These are phyloP conservation scores for Cryptoprocta ferox DNA, from an alignment of 2,797 vertebrate genomes.

Conservation along the genomic window DNA sequence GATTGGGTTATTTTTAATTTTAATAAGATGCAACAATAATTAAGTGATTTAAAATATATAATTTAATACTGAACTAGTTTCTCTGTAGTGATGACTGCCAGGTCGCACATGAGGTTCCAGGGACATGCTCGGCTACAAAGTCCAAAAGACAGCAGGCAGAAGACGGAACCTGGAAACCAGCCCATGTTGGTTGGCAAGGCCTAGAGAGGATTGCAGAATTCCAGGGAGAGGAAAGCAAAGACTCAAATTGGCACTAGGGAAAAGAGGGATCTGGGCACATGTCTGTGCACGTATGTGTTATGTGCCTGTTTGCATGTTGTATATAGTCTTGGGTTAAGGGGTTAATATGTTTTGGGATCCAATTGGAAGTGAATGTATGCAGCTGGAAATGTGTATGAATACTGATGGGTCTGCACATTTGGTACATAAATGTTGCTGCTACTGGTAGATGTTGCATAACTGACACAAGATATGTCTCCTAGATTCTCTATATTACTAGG, in stretches of 20 bases:
- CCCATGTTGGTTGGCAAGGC: neutral
- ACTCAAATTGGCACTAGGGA: neutral
- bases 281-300: neutral
- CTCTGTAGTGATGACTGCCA: neutral
- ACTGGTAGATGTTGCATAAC: neutral
- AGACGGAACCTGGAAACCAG: neutral
- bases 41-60: constrained; percentile 73
- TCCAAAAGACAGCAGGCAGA: neutral
- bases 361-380: neutral
- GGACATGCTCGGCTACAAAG: neutral
- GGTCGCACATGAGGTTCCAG: neutral
- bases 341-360: neutral
- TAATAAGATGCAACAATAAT: constrained; percentile 75
- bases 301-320: neutral
- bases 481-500: neutral
- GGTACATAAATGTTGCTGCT: neutral
- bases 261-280: neutral
- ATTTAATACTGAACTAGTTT: constrained; percentile 67
- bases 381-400: neutral
- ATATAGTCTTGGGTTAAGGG: neutral
- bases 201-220: neutral
- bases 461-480: neutral
- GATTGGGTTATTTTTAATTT: constrained; percentile 77
- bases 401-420: neutral
- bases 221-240: neutral